phyloP scores from a whole-genome alignment of 2,797 vertebrate genomes.

The Psittacula echo region DNA sequence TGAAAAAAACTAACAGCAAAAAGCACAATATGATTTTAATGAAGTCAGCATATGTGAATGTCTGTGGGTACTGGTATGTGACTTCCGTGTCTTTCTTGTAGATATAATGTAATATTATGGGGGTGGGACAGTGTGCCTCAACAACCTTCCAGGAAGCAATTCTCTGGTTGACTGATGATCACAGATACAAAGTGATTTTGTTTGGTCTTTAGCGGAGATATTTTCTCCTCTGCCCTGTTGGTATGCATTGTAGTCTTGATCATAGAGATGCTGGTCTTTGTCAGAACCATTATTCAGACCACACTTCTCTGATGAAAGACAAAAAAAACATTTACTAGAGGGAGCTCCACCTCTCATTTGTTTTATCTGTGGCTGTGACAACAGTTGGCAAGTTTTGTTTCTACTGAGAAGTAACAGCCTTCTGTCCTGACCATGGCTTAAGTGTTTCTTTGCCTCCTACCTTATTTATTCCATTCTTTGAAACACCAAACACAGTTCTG shows the following conservation, averaged over 20 bases:
- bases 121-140: not conserved
- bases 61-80: conserved; percentile 56
- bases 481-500: not conserved
- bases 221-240: conserved; percentile 4
- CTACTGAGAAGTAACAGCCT: not conserved
- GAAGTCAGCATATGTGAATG: conserved; percentile 68
- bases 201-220: not conserved
- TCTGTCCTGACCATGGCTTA: not conserved
- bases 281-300: conserved; percentile 19
- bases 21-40: conserved; percentile 62
- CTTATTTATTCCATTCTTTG: not conserved
- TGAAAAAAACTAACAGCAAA: conserved; percentile 46
- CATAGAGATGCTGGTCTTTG: conserved; percentile 16
- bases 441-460: not conserved
- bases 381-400: not conserved
- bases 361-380: not conserved
- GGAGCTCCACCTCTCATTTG: conserved; percentile 17
- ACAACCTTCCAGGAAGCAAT: not conserved
- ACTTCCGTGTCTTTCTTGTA: conserved; percentile 65
- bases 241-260: conserved; percentile 22
- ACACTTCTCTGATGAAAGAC: not conserved
- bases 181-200: conserved; percentile 10
- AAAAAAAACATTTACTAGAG: conserved; percentile 21
- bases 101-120: not conserved
- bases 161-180: conserved; percentile 14